phyloP scores from a whole-genome alignment of 2,888 invertebrate genomes.

The Drosophila dives region DNA sequence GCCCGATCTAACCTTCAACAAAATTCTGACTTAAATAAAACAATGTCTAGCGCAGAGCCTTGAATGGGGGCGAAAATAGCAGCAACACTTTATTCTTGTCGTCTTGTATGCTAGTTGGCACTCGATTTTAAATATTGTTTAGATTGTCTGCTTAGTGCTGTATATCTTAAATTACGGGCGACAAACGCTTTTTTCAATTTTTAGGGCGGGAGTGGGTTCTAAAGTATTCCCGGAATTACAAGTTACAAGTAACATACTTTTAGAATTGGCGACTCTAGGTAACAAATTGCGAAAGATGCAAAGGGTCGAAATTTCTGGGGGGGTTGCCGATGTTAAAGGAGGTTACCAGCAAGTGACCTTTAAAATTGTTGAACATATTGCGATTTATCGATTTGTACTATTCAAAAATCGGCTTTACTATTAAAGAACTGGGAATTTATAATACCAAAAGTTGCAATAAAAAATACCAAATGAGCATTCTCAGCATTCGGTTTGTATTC shows the following conservation, averaged over 20 bases:
- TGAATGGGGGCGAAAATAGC: too few species aligned
- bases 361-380: background rate
- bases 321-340: background rate
- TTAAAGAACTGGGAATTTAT: background rate
- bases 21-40: background rate
- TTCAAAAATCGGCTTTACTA: background rate
- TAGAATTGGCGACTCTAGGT: background rate
- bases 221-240: background rate
- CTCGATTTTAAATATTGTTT: too few species aligned
- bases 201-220: too few species aligned
- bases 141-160: too few species aligned
- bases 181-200: too few species aligned
- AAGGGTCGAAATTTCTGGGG: background rate
- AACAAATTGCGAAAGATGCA: background rate
- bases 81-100: too few species aligned
- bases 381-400: background rate
- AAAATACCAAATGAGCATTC: constrained; percentile 15
- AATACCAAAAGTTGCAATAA: background rate
- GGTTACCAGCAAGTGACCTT: background rate
- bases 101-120: too few species aligned
- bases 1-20: background rate
- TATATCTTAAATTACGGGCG: too few species aligned
- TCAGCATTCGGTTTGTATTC: constrained; percentile 21
- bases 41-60: background rate
- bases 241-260: background rate